These are phyloP conservation scores for Laodelphax striatellus DNA, from an alignment of 1,140 invertebrate genomes.

Conservation along the genomic window DNA sequence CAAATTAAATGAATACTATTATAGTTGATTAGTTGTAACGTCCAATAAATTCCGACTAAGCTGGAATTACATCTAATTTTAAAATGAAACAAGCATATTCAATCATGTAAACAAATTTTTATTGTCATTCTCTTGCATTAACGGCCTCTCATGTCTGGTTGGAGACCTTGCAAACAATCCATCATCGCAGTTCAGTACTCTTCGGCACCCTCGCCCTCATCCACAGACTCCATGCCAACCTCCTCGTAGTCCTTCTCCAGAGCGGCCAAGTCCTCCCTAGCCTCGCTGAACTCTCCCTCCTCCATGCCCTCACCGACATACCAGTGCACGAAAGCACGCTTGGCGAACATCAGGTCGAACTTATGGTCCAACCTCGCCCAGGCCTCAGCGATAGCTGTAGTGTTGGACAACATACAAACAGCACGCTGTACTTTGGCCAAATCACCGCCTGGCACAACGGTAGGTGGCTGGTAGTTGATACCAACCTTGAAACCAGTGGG, in stretches of 20 bases:
- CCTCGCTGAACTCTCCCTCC: slow-evolving; percentile 51
- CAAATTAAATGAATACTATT: too few relatives aligned
- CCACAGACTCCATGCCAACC: slow-evolving; percentile 46
- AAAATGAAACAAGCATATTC: too few relatives aligned
- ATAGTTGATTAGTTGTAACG: too few relatives aligned
- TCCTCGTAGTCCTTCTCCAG: slow-evolving; percentile 53
- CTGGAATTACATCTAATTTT: too few relatives aligned
- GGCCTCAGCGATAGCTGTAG: slow-evolving; percentile 74
- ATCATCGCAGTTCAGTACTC: slow-evolving; percentile 31
- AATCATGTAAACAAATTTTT: too few relatives aligned
- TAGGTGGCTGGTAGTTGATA: slow-evolving; percentile 79
- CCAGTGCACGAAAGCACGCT: slow-evolving; percentile 33
- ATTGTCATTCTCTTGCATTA: too few relatives aligned
- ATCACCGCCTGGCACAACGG: slow-evolving; percentile 67
- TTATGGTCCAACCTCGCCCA: slow-evolving; percentile 62
- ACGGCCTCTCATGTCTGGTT: too few relatives aligned
- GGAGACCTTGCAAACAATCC: too few relatives aligned
- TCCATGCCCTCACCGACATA: slow-evolving; percentile 49
- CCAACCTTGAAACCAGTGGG: slow-evolving; percentile 52
- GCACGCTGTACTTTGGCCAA: slow-evolving; percentile 74
- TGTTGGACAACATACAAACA: slow-evolving; percentile 79
- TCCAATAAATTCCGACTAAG: too few relatives aligned
- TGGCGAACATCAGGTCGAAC: slow-evolving; percentile 51
- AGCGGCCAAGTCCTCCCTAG: slow-evolving; percentile 48
- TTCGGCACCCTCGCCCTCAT: slow-evolving; percentile 38